Base-by-base conservation (phyloP, 2,113 vertebrate species). In the Polypterus senegalus region DNA sequence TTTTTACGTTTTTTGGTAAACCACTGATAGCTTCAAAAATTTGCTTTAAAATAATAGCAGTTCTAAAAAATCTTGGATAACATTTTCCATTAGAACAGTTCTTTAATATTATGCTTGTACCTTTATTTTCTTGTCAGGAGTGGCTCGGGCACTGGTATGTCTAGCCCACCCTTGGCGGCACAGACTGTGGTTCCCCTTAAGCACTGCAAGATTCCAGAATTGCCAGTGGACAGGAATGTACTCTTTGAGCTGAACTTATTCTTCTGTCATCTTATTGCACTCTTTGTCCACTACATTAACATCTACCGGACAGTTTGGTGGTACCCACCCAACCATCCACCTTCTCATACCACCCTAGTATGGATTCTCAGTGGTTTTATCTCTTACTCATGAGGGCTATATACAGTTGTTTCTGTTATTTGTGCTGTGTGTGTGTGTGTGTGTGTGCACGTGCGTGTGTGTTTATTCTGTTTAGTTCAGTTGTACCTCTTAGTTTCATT, bases 281-380 rank as follows among this genome's bases (percentile, higher is more conserved):
- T 99, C 45, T 98, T 98, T 6, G 94, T 98, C 58, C 94, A 99
- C 84, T 98, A 98, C 66, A 89, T 99, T 83, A 99, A 98, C 84
- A 98, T 99, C 87, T 98, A 99, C 84, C 97, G 95, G 78, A 98
- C 93, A 0, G 95, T 99, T 69, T 99, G 96, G 96, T 99, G 96
- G 96, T 97, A 97, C 65, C 95, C 96, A 0, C 89, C 93, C 0
- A 90, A 92, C 4, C 94, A 94, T 47, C 96, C 96, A 0, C 96
- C 96, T 3, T 97, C 96, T 0, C 93, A 94, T 75, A 97, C 96
- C 0, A 96, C 96, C 0, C 72, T 98, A 89, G 96, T 99, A 76
- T 86, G 95, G 78, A 8, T 70, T 27, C 27, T 27, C 27, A 27
- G 27, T 27, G 27, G 27, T 27, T 27, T 27, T 27, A 27, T 27